Percentiles rank a stretch among this genome's conserved stretches.
Conservation (phyloP, 2,888 invertebrate species). For the Augochlorella aurata region DNA sequence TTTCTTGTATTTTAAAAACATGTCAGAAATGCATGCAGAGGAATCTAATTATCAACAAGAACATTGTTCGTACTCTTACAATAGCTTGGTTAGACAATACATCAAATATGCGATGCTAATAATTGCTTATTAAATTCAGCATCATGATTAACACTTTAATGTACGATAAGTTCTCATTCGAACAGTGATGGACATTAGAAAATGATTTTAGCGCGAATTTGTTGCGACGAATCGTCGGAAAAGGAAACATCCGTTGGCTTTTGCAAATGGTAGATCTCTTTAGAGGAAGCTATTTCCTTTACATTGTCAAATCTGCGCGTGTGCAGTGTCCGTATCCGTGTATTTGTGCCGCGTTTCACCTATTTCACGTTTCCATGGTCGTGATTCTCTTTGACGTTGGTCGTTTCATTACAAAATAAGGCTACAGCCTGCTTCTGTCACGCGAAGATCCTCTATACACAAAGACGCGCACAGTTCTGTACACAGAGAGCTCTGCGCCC, state of each 20-base stretch:
- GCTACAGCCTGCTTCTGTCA: conserved; percentile 37
- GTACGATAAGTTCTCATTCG: too few relatives aligned
- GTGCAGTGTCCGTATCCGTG: conserved; percentile 9
- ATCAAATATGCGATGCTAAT: too few relatives aligned
- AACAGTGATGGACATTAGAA: not conserved
- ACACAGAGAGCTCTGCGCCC: conserved; percentile 43
- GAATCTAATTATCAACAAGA: too few relatives aligned
- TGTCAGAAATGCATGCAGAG: too few relatives aligned
- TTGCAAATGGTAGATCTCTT: conserved; percentile 26
- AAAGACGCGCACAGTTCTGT: conserved; percentile 26
- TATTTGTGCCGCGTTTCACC: conserved; percentile 47
- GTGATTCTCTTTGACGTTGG: conserved; percentile 52
- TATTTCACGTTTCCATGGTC: conserved; percentile 41
- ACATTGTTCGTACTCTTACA: too few relatives aligned
- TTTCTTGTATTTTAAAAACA: too few relatives aligned
- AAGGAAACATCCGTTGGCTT: conserved; percentile 30
- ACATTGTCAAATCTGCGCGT: not conserved
- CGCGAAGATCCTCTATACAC: conserved; percentile 27
- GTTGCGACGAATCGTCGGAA: not conserved
- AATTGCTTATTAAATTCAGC: too few relatives aligned
- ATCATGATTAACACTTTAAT: too few relatives aligned
- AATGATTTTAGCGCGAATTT: not conserved
- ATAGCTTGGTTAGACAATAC: too few relatives aligned
- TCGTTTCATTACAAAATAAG: conserved; percentile 58
- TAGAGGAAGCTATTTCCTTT: not conserved